Evolutionary conservation across 2,113 vertebrate genomes (phyloP).

Genomic region (Chrysochloris asiatica): DNA sequence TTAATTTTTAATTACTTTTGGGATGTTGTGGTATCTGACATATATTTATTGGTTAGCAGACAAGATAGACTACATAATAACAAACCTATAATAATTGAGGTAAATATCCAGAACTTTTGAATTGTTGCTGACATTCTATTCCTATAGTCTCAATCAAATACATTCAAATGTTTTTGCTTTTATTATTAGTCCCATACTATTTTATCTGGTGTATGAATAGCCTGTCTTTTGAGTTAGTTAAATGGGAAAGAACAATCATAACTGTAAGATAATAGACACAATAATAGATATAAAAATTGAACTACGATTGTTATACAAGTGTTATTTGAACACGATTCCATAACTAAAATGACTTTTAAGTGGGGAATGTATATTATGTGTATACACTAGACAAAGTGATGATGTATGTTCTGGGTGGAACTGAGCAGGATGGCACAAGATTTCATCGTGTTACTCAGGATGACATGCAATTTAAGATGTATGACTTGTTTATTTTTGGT

Average conservation of each 20-base stretch:
- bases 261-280: too few relatives aligned
- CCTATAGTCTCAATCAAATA: background rate
- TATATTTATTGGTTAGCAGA: slow-evolving; percentile 71
- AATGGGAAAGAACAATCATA: slow-evolving; percentile 9
- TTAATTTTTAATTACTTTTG: slow-evolving; percentile 81
- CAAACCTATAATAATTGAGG: background rate
- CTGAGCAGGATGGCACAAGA: too few relatives aligned
- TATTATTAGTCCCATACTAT: background rate
- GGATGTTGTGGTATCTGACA: slow-evolving; percentile 68
- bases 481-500: background rate
- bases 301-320: background rate
- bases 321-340: background rate
- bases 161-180: background rate
- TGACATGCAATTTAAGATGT: too few relatives aligned
- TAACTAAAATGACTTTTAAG: background rate
- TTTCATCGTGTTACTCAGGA: too few relatives aligned
- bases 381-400: too few relatives aligned
- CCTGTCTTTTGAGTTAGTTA: background rate
- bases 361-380: too few relatives aligned
- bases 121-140: slow-evolving; percentile 35
- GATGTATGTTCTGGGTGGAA: too few relatives aligned
- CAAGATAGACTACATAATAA: slow-evolving; percentile 46
- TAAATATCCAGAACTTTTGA: slow-evolving; percentile 48
- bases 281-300: background rate
- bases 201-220: background rate